phyloP scores from a whole-genome alignment of 2,888 invertebrate species.

The Tinea pellionella region DNA sequence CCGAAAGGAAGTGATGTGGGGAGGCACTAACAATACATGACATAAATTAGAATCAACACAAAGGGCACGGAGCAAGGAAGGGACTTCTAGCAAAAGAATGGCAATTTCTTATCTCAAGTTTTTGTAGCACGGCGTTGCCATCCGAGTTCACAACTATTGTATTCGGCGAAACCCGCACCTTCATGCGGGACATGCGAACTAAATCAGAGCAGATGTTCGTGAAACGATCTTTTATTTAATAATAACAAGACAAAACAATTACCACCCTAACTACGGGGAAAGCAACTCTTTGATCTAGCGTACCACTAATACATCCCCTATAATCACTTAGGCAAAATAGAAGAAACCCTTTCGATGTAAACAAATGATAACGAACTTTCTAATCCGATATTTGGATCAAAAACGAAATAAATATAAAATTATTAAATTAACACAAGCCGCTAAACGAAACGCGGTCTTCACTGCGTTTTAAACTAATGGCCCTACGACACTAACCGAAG shows the following conservation, averaged over 20 bases:
- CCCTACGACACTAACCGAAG: too few species aligned
- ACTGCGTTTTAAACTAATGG: too few species aligned
- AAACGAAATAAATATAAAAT: too few species aligned
- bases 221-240: not conserved
- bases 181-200: conserved; percentile 20
- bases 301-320: not conserved
- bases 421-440: too few species aligned
- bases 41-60: conserved; percentile 68
- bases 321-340: too few species aligned
- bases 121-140: conserved; percentile 21
- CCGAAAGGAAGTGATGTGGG: conserved; percentile 58
- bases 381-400: too few species aligned
- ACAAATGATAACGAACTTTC: too few species aligned
- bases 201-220: conserved; percentile 57
- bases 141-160: conserved; percentile 45
- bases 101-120: conserved; percentile 63
- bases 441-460: too few species aligned
- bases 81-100: conserved; percentile 61
- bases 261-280: not conserved
- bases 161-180: conserved; percentile 22
- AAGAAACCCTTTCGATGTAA: too few species aligned
- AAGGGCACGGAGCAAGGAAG: conserved; percentile 59
- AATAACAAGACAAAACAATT: not conserved
- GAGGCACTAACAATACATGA: conserved; percentile 61
- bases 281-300: not conserved